phyloP scores from a whole-genome alignment of 2,888 invertebrate species.

The Blera fallax region DNA sequence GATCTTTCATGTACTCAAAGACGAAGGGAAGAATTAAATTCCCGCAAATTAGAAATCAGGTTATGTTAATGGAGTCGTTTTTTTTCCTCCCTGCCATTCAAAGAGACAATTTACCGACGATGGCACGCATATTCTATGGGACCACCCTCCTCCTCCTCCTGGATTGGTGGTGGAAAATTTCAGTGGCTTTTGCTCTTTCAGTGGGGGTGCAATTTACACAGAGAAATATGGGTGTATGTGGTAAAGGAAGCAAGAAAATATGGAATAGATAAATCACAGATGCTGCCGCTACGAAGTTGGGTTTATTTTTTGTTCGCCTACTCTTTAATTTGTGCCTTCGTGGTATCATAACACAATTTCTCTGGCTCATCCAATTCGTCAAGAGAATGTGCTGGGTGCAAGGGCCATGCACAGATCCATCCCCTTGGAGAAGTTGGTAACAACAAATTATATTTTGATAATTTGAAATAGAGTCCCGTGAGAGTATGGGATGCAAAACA shows the following conservation, averaged over 20 bases:
- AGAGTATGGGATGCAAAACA: constrained; percentile 15
- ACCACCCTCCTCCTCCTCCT: constrained; percentile 16
- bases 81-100: constrained; percentile 10
- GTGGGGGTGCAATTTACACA: neutral
- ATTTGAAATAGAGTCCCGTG: constrained; percentile 51
- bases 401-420: neutral
- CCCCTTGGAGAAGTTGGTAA: constrained; percentile 3
- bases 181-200: neutral
- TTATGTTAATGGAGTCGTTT: constrained; percentile 63
- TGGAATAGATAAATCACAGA: constrained; percentile 51
- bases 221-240: neutral
- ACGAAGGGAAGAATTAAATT: constrained; percentile 55
- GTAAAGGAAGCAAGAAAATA: constrained; percentile 18
- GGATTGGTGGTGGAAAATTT: neutral
- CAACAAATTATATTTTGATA: constrained; percentile 48
- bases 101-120: constrained; percentile 51
- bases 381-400: neutral
- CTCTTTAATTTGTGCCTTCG: neutral
- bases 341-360: constrained; percentile 26
- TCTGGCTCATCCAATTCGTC: constrained; percentile 36
- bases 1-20: constrained; percentile 55
- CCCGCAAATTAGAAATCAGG: constrained; percentile 71
- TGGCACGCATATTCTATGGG: constrained; percentile 54
- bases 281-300: constrained; percentile 20
- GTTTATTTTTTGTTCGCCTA: neutral